Evolutionary conservation across 2,888 invertebrate species (phyloP), one percentile per base, ranked within the genome.

Genomic region (Sceliomorpha sp.): DNA sequence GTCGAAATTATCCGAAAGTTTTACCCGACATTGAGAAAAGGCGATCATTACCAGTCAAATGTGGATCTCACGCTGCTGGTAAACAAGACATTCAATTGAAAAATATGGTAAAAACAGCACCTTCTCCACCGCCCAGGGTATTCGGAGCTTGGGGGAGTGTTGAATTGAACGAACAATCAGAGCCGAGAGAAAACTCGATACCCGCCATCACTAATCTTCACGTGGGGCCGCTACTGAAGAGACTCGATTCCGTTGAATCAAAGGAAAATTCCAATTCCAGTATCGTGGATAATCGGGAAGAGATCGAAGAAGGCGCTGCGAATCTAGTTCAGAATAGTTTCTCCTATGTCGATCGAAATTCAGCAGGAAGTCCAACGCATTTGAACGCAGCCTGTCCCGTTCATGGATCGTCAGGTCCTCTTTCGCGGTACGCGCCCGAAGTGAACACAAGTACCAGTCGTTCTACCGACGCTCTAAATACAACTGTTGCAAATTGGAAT

Each of bases 1-100:
- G 93, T 59, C 90, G 94, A 74, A 96, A 95, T 83, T 96, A 93
- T 81, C 96, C 96, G 0, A 96, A 96, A 90, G 96, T 96, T 0
- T 84, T 96, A 24, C 96, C 96, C n/a, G 95, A 95, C 86, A 91
- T 94, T 75, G 85, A 88, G 66, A 87, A 87, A 62, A 72, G 88
- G 17, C 78, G 85, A 1, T 88, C 88, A 0, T 72, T 88, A 1
- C 88, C 88, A 1, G 84, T 78, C 0, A 85, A 82, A 27, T 83
- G 64, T 44, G 72, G 60, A 36, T 64, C 73, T 0, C 53, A 20
- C 2, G 32, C 17, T 15, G 42, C 53, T n/a, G 29, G 32, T 20
- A 58, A 31, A 12, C 40, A 55, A n/a, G 17, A 31, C 5, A 15
- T n/a, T 14, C 10, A n/a, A n/a, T n/a, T 55, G 29, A 48, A 56